A percentile compares a stretch with the other conserved stretches of the same genome.
Conservation (phyloP, 2,888 invertebrate genomes). For the Cremastinae sp. region DNA sequence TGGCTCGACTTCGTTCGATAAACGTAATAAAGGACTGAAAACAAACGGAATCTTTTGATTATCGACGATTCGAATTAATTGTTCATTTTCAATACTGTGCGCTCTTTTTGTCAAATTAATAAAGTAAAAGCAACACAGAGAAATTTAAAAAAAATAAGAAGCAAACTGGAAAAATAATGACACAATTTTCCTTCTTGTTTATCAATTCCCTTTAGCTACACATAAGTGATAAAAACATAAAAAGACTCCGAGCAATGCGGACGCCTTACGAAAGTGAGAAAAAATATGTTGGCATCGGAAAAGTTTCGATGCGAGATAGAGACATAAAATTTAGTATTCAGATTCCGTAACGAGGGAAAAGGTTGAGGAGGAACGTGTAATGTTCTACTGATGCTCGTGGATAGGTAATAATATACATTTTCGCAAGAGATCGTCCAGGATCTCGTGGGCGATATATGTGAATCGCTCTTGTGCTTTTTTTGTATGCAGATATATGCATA, state of each 20-base stretch:
- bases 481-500: not conserved
- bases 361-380: not conserved
- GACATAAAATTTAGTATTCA: conserved; percentile 12
- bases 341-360: conserved; percentile 17
- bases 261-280: not conserved
- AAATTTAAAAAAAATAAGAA: too few species aligned
- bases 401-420: conserved; percentile 44
- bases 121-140: not conserved
- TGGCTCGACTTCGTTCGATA: too few species aligned
- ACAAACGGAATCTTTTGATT: too few species aligned
- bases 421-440: conserved; percentile 19
- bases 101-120: not conserved
- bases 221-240: not conserved
- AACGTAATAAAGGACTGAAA: too few species aligned
- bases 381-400: conserved; percentile 14
- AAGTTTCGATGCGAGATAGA: conserved; percentile 7
- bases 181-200: conserved; percentile 1
- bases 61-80: not conserved
- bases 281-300: not conserved
- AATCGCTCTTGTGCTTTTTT: conserved; percentile 28
- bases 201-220: not conserved
- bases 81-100: conserved; percentile 11
- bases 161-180: conserved; percentile 1
- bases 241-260: not conserved
- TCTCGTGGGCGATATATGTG: conserved; percentile 47